A percentile compares a stretch with the other conserved stretches of the same genome.
Conservation (phyloP, 1,140 invertebrate genomes). For the Marisa cornuarietis region DNA sequence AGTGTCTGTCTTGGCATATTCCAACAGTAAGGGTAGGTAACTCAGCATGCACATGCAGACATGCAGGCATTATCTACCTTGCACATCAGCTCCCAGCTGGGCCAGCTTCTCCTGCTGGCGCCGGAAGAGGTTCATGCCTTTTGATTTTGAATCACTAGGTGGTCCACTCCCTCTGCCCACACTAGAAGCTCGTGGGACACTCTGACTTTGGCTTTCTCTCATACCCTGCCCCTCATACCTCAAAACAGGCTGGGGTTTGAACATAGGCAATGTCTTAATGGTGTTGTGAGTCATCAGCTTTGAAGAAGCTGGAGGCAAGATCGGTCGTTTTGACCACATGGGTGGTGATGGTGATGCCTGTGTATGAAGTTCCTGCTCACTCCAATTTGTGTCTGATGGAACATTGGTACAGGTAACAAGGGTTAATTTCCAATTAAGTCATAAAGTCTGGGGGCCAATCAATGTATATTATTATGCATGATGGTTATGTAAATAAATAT, state of each 20-base stretch:
- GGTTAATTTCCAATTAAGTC: background rate
- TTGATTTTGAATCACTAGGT: constrained; percentile 35
- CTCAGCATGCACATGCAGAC: constrained; percentile 7
- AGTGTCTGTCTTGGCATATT: no score
- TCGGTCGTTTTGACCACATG: constrained; percentile 30
- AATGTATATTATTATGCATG: no score
- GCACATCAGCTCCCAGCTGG: constrained; percentile 48
- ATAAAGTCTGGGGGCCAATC: no score
- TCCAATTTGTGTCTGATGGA: constrained; percentile 14
- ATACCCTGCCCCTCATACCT: constrained; percentile 13
- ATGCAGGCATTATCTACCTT: constrained; percentile 48
- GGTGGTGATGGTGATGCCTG: constrained; percentile 27
- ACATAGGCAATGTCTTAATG: constrained; percentile 13
- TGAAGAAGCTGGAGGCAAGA: constrained; percentile 25
- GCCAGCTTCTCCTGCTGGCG: constrained; percentile 53
- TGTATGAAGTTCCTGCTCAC: constrained; percentile 1
- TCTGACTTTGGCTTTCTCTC: constrained; percentile 19
- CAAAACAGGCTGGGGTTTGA: constrained; percentile 8
- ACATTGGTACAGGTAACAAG: background rate
- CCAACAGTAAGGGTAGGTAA: background rate
- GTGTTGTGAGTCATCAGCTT: constrained; percentile 26
- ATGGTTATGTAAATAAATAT: no score
- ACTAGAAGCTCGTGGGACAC: constrained; percentile 11
- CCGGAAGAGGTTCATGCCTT: constrained; percentile 54
- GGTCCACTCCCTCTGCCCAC: constrained; percentile 4